Evolutionary conservation across 1,140 invertebrate genomes (phyloP).

Genomic region (Bilobella aurantiaca): DNA sequence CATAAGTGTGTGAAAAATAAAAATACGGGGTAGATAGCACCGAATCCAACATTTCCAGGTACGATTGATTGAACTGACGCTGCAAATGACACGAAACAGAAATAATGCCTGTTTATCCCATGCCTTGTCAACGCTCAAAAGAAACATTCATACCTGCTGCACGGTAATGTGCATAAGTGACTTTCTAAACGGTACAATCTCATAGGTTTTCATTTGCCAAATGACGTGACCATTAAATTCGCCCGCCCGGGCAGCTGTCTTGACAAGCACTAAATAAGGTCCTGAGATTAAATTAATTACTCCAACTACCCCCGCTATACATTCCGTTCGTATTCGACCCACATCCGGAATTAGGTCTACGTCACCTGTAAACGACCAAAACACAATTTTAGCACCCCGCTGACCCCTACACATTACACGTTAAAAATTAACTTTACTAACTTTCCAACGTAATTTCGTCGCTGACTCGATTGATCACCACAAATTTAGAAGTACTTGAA

Average conservation of each 20-base stretch:
- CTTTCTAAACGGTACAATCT: slow-evolving; percentile 75
- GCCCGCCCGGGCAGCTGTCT: slow-evolving; percentile 70
- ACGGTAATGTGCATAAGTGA: slow-evolving; percentile 73
- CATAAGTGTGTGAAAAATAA: slow-evolving; percentile 88
- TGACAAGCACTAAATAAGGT: slow-evolving; percentile 80
- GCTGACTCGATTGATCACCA: slow-evolving; percentile 60
- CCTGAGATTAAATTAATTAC: slow-evolving; percentile 74
- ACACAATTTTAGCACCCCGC: background rate
- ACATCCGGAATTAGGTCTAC: slow-evolving; percentile 51
- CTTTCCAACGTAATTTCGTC: slow-evolving; percentile 55
- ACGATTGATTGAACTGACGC: slow-evolving; percentile 42
- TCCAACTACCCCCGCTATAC: slow-evolving; percentile 82
- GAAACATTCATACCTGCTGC: slow-evolving; percentile 51
- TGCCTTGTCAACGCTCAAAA: slow-evolving; percentile 29
- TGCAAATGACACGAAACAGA: slow-evolving; percentile 36
- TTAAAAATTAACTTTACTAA: slow-evolving; percentile 39
- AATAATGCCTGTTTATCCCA: slow-evolving; percentile 37
- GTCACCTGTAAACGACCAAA: slow-evolving; percentile 41
- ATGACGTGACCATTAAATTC: slow-evolving; percentile 74
- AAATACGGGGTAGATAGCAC: slow-evolving; percentile 69
- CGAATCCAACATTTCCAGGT: slow-evolving; percentile 67
- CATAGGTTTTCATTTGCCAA: slow-evolving; percentile 69
- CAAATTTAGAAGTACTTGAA: slow-evolving; percentile 43
- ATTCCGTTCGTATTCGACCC: slow-evolving; percentile 48
- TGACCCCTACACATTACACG: slow-evolving; percentile 4